Conservation (phyloP, 2,113 vertebrate genomes). For the Platichthys stellatus region DNA sequence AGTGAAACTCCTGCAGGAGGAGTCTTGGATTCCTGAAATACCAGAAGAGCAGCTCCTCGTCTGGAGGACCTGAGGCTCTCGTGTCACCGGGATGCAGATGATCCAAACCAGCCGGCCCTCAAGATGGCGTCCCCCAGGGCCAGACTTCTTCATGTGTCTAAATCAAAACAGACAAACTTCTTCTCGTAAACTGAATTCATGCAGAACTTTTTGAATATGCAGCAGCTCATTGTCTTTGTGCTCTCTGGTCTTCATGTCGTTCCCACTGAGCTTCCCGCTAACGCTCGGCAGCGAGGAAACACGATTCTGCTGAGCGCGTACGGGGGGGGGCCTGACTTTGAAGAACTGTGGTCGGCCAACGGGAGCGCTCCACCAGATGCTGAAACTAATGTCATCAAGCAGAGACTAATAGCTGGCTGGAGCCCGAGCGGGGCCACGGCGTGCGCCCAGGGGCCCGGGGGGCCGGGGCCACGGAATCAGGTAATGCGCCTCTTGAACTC, state of each 20-base stretch:
- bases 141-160: no score
- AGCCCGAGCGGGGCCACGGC: constrained; percentile 48
- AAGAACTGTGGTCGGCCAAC: constrained; percentile 45
- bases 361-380: constrained; percentile 34
- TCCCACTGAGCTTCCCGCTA: not conserved
- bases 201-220: constrained; percentile 2
- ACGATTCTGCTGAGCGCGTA: constrained; percentile 70
- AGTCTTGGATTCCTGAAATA: no score
- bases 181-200: not conserved
- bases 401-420: constrained; percentile 77
- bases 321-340: constrained; percentile 42
- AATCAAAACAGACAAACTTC: no score
- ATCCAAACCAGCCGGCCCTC: no score
- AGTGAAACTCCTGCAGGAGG: not conserved
- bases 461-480: constrained; percentile 68
- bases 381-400: constrained; percentile 76
- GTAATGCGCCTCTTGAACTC: constrained; percentile 76
- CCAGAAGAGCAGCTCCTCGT: not conserved
- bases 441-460: constrained; percentile 50
- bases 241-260: not conserved
- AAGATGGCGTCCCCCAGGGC: no score
- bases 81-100: no score
- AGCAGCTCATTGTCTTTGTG: no score
- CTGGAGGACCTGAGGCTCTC: no score
- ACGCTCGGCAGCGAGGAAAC: constrained; percentile 34